Base-by-base conservation (phyloP, 2,888 invertebrate species). In the Anaspis maculata region DNA sequence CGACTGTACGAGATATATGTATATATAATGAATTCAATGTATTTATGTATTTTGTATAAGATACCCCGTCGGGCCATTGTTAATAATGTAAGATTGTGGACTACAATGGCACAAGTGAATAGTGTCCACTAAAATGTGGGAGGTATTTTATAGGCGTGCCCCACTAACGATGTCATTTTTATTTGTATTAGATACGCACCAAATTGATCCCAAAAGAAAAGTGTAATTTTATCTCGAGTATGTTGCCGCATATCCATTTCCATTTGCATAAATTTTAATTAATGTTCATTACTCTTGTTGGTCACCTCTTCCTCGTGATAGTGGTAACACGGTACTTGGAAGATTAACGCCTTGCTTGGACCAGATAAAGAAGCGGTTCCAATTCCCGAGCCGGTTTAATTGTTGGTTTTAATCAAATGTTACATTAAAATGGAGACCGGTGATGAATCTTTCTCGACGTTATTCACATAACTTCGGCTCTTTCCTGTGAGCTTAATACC, bases 21-120 rank as follows among this genome's bases (percentile, higher is more conserved):
- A 59, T 60, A 61, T 62, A 63, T 64, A 65, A 65, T 64, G 64
- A 65, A 65, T 64, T 64, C 64, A 64, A 64, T 65, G 62, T 65
- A 65, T 65, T 63, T 65, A 65, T 65, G 64, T 65, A 65, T 64
- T 65, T 64, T 65, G 64, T 64, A 62, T 61, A 59, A 57, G 64
- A 58, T 60, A 61, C 57, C 65, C 65, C 59, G 64, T 60, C 49
- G 64, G 55, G 62, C 60, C 52, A 62, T 65, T 65, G 65, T 65
- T 61, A 60, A 61, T 62, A 59, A 59, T 56, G 60, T 58, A 62
- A 63, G 62, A 63, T 63, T 60, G 59, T 57, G 59, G 58, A 57
- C 59, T 53, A 60, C 60, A 62, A 60, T 59, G 58, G 56, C 56
- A 49, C 54, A 56, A 56, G 56, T 59, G 59, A 57, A 57, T 57